Evolutionary conservation across 1,140 invertebrate species (phyloP).

Genomic region (Scaptomyza montana): DNA sequence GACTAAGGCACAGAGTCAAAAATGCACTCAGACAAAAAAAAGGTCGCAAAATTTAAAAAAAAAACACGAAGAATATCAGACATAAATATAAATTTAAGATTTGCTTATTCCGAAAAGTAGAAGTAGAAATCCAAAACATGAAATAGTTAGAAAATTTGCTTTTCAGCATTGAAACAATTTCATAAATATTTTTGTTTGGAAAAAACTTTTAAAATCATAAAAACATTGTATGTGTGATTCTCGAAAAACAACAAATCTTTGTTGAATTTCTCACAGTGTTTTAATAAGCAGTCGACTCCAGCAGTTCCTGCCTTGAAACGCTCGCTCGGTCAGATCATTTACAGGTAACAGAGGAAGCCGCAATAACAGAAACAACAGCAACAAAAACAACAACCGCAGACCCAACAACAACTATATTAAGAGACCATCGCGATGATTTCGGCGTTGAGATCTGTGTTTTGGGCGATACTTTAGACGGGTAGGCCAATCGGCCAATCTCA

Average conservation of each 20-base stretch:
- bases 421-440: background rate
- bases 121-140: too few relatives aligned
- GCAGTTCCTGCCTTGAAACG: conserved; percentile 10
- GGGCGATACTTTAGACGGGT: conserved; percentile 6
- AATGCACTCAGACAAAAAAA: background rate
- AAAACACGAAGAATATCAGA: too few relatives aligned
- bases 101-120: too few relatives aligned
- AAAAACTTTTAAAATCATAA: too few relatives aligned
- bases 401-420: conserved; percentile 47
- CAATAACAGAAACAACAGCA: conserved; percentile 6
- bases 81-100: too few relatives aligned
- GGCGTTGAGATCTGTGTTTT: background rate
- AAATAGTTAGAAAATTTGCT: too few relatives aligned
- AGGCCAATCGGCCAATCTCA: conserved; percentile 52
- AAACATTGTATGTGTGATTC: too few relatives aligned
- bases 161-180: too few relatives aligned
- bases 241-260: too few relatives aligned
- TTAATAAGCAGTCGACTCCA: background rate
- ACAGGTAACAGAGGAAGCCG: conserved; percentile 35
- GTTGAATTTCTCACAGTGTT: background rate
- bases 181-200: too few relatives aligned
- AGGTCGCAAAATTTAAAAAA: too few relatives aligned
- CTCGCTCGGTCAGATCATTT: conserved; percentile 18
- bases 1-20: conserved; percentile 21
- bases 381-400: background rate